A percentile compares a stretch with the other conserved stretches of the same genome.
Evolutionary conservation across 2,797 vertebrate genomes (phyloP).

Genomic region (Gallirallus australis): DNA sequence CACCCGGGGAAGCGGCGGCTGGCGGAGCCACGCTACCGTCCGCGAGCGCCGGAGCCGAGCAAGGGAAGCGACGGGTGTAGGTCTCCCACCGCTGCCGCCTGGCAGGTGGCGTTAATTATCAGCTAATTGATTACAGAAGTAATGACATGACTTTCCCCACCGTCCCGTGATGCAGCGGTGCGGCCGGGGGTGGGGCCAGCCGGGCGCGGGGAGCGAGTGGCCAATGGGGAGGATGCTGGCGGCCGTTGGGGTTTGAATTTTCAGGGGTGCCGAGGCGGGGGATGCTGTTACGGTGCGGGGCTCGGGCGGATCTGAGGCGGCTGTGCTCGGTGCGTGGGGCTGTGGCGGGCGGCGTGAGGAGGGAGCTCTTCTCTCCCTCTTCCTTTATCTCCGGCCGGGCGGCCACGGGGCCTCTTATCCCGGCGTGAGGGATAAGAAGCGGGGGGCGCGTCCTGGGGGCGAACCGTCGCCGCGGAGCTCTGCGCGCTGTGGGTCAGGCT

Average conservation of each 20-base stretch:
- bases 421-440: background rate
- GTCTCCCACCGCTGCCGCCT: no score
- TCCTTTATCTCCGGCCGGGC: background rate
- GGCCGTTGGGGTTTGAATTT: background rate
- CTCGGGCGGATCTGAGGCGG: rapidly evolving
- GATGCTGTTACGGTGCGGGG: background rate
- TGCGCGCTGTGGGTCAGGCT: rapidly evolving
- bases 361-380: background rate
- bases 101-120: background rate
- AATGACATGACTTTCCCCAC: rapidly evolving
- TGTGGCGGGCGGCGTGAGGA: background rate
- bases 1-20: no score
- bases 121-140: background rate
- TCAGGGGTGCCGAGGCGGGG: rapidly evolving
- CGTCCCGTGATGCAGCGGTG: background rate
- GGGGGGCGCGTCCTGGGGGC: rapidly evolving
- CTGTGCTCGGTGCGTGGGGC: background rate
- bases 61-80: no score
- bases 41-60: background rate
- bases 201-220: no score
- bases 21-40: no score
- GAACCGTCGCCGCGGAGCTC: background rate
- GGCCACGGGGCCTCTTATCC: background rate
- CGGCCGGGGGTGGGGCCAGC: background rate
- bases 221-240: background rate